A percentile compares a stretch with the other conserved stretches of the same genome.
Conservation (phyloP, 2,113 vertebrate genomes). For the Coregonus clupeaformis region DNA sequence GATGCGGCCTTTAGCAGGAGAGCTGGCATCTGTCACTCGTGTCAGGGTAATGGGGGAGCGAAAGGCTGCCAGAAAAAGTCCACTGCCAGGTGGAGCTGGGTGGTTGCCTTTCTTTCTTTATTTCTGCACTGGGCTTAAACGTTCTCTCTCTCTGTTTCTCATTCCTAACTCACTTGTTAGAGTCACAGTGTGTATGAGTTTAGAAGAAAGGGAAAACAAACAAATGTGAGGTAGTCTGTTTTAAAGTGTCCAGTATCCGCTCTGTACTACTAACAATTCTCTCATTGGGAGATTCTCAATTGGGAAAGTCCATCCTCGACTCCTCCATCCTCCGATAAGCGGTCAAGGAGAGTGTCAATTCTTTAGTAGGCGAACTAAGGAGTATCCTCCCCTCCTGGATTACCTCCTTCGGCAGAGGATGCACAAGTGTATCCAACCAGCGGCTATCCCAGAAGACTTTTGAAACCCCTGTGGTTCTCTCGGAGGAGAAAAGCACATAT, state of each 20-base stretch:
- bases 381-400: no score
- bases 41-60: slow-evolving; percentile 56
- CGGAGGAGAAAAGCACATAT: no score
- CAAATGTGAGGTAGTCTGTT: neutral
- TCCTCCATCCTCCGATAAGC: no score
- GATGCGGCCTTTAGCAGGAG: slow-evolving; percentile 67
- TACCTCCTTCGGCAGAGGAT: no score
- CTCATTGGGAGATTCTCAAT: no score
- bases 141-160: slow-evolving; percentile 3
- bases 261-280: neutral
- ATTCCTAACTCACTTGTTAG: slow-evolving; percentile 7
- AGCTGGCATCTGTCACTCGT: slow-evolving; percentile 69
- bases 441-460: no score
- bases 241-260: neutral
- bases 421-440: no score
- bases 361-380: no score
- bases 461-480: no score
- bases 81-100: slow-evolving; percentile 45
- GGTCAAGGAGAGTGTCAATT: no score
- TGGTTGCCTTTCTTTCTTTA: slow-evolving; percentile 22
- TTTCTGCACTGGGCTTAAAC: slow-evolving; percentile 18
- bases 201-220: neutral
- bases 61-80: slow-evolving; percentile 43
- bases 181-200: neutral
- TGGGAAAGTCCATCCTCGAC: no score